A percentile compares a stretch with the other conserved stretches of the same genome.
Evolutionary conservation across 2,113 vertebrate genomes (phyloP).

Genomic region (Rhegmatorhina hoffmannsi): DNA sequence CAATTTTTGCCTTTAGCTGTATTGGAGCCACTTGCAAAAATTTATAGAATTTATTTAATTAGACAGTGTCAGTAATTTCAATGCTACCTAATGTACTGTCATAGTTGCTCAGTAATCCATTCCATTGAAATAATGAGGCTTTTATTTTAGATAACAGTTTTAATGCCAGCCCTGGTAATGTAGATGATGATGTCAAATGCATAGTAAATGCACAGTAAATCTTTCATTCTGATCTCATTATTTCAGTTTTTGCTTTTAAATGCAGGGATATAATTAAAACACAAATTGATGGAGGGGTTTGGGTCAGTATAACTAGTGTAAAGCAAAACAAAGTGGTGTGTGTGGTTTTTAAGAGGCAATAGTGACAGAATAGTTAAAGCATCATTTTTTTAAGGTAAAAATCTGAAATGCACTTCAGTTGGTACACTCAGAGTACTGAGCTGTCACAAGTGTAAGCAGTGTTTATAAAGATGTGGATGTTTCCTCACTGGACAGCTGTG

Average conservation of each 20-base stretch:
- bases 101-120: not conserved
- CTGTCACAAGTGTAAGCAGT: not conserved
- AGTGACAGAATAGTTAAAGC: no score
- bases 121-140: not conserved
- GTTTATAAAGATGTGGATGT: not conserved
- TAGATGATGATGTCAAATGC: not conserved
- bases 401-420: not conserved
- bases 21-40: not conserved
- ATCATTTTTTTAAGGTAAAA: not conserved
- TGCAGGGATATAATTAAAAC: not conserved
- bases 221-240: not conserved
- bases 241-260: not conserved
- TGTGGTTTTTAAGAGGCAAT: not conserved
- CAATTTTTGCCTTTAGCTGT: not conserved
- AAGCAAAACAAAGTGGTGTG: not conserved
- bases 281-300: not conserved
- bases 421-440: not conserved
- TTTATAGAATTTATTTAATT: not conserved
- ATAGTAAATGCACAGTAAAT: not conserved
- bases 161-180: not conserved
- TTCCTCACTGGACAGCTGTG: not conserved
- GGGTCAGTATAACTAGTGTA: not conserved
- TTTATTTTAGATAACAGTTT: not conserved
- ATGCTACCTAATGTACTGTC: not conserved
- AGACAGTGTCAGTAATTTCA: not conserved